Conservation (phyloP, 2,113 vertebrate species). For the Castor canadensis region DNA sequence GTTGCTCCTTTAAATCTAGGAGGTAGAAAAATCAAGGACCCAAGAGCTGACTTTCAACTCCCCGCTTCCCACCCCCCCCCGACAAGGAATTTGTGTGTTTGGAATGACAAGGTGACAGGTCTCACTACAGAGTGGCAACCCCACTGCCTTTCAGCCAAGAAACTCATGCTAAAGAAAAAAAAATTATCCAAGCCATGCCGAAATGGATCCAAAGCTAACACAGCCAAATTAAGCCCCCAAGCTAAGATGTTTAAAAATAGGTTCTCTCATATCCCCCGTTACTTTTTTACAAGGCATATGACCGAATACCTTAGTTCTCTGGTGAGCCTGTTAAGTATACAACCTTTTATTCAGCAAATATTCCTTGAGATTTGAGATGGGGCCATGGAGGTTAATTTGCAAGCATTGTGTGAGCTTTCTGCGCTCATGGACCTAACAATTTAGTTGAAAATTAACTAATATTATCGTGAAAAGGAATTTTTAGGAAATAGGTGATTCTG, state of each 20-base stretch:
- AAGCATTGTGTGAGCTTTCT: background rate
- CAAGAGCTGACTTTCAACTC: background rate
- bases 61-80: too few species aligned
- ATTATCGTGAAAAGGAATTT: background rate
- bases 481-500: background rate
- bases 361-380: background rate
- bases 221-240: constrained; percentile 36
- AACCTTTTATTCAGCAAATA: constrained; percentile 26
- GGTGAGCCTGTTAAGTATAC: background rate
- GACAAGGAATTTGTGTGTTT: background rate
- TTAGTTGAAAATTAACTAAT: background rate
- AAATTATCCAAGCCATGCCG: background rate
- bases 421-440: background rate
- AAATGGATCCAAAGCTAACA: background rate
- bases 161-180: background rate
- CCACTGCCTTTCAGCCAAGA: constrained; percentile 21
- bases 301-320: constrained; percentile 40
- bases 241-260: constrained; percentile 43
- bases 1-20: constrained; percentile 16
- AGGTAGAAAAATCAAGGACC: constrained; percentile 25
- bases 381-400: background rate
- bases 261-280: background rate
- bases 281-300: background rate
- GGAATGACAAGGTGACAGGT: constrained; percentile 27
- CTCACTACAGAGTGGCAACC: constrained; percentile 26